These are phyloP conservation scores for Anseranas semipalmata DNA, from an alignment of 2,113 vertebrate genomes.

Conservation along the genomic window DNA sequence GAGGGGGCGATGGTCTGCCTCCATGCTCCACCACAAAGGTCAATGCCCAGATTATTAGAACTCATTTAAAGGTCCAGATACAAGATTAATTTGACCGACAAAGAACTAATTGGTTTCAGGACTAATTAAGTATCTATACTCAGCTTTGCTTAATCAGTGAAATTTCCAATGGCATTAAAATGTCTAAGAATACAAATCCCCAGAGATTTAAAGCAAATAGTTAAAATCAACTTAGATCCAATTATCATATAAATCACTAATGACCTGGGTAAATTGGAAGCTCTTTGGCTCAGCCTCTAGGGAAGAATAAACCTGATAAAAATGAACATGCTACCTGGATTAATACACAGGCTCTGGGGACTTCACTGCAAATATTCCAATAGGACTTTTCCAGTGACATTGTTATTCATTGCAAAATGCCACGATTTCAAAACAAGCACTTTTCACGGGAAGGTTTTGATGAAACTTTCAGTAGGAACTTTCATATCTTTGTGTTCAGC, in stretches of 20 bases:
- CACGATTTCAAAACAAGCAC: background rate
- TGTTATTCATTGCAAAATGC: background rate
- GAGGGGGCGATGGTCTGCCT: background rate
- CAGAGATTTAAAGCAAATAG: slow-evolving; percentile 64
- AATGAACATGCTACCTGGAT: slow-evolving; percentile 60
- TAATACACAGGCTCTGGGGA: slow-evolving; percentile 22
- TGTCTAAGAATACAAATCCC: slow-evolving; percentile 54
- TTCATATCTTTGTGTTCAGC: background rate
- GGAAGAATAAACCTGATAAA: slow-evolving; percentile 59
- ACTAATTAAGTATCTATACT: slow-evolving; percentile 60
- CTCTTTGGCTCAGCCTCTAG: slow-evolving; percentile 57
- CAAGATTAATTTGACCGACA: slow-evolving; percentile 50
- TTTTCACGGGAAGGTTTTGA: background rate
- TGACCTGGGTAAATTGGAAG: slow-evolving; percentile 63
- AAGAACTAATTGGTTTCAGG: slow-evolving; percentile 58
- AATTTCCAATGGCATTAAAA: slow-evolving; percentile 64
- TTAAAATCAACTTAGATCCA: slow-evolving; percentile 71
- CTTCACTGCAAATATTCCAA: slow-evolving; percentile 7
- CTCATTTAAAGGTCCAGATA: slow-evolving; percentile 30
- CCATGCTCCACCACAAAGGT: background rate
- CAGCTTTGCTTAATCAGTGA: slow-evolving; percentile 63
- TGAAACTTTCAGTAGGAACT: background rate
- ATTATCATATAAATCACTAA: slow-evolving; percentile 73
- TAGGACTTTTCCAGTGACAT: background rate
- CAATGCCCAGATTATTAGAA: slow-evolving; percentile 27